Percentiles rank a stretch among this genome's conserved stretches.
Conservation (phyloP, 2,888 invertebrate species). For the Pammene fasciana region DNA sequence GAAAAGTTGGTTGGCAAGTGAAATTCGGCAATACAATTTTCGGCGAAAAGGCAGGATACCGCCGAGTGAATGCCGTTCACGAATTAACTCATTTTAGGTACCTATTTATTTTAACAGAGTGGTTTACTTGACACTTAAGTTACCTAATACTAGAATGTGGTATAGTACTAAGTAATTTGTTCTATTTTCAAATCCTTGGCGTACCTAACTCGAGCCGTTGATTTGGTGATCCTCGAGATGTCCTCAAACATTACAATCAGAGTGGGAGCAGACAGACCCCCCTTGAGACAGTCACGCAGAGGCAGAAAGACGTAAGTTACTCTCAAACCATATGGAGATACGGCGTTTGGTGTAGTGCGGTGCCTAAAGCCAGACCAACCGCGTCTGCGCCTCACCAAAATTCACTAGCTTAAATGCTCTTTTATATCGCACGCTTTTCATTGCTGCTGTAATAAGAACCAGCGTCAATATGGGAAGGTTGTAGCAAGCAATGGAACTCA, state of each 20-base stretch:
- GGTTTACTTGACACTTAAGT: too few relatives aligned
- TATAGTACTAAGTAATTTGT: too few relatives aligned
- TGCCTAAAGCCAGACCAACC: slow-evolving; percentile 50
- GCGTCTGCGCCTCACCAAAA: slow-evolving; percentile 43
- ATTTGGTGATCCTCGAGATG: slow-evolving; percentile 19
- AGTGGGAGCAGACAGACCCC: slow-evolving; percentile 8
- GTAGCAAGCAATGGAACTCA: slow-evolving; percentile 14
- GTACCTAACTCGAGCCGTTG: not conserved
- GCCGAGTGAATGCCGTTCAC: too few relatives aligned
- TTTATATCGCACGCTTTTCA: not conserved
- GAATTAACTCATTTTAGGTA: too few relatives aligned
- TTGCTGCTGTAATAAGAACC: not conserved
- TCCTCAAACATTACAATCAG: slow-evolving; percentile 11
- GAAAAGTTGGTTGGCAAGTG: too few relatives aligned
- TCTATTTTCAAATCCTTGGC: not conserved
- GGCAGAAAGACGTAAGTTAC: not conserved
- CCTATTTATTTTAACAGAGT: too few relatives aligned
- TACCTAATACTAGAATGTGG: too few relatives aligned
- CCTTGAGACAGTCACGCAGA: not conserved
- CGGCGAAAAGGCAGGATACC: too few relatives aligned
- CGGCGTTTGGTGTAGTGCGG: not conserved
- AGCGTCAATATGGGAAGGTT: not conserved
- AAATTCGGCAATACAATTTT: too few relatives aligned
- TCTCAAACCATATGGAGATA: not conserved
- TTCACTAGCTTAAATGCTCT: slow-evolving; percentile 35